These are phyloP conservation scores for Gila robusta DNA, from an alignment of 2,797 vertebrate species.

Conservation along the genomic window DNA sequence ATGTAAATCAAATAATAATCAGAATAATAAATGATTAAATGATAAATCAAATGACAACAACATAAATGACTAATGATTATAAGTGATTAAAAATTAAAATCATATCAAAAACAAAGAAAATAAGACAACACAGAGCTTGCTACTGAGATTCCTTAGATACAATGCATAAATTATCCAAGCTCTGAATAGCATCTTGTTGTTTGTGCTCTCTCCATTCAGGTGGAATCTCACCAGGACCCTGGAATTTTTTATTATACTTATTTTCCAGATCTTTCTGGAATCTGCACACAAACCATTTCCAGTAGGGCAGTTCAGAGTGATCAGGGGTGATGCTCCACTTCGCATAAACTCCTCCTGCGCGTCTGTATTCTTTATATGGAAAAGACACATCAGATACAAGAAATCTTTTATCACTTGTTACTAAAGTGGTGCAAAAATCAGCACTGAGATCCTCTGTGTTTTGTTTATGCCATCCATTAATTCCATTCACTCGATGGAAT, in stretches of 20 bases:
- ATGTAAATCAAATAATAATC: too few relatives aligned
- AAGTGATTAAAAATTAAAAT: too few relatives aligned
- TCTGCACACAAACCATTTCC: background rate
- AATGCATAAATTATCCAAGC: background rate
- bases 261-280: background rate
- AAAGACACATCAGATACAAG: rapidly evolving
- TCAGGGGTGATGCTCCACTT: background rate
- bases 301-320: background rate
- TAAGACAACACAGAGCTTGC: too few relatives aligned
- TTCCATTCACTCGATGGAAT: background rate
- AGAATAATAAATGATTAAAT: too few relatives aligned
- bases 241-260: rapidly evolving
- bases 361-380: background rate
- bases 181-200: too few relatives aligned
- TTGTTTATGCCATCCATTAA: background rate
- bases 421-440: too few relatives aligned
- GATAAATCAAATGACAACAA: too few relatives aligned
- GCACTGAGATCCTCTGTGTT: rapidly evolving
- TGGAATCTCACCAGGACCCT: rapidly evolving
- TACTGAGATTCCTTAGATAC: too few relatives aligned
- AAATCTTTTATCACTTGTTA: rapidly evolving
- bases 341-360: background rate
- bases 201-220: background rate
- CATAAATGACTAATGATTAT: too few relatives aligned
- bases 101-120: too few relatives aligned